Base-by-base conservation (phyloP, 2,113 vertebrate species). In the Periophthalmus modestus region DNA sequence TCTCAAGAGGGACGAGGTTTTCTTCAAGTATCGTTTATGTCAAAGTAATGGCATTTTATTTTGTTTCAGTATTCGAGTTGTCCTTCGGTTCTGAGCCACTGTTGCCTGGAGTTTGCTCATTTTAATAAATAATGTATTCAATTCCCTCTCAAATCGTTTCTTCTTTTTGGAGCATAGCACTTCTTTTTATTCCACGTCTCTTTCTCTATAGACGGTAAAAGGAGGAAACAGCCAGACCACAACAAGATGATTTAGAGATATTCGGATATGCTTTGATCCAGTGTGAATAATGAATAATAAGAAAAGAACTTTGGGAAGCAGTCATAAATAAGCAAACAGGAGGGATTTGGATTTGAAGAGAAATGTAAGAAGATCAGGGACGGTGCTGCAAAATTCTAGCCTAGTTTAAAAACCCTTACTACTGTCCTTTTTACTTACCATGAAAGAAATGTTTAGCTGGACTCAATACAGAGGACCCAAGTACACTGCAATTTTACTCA, bases 201-300 rank as follows among this genome's bases (percentile, higher is more conserved):
- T 68, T 55, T 68, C n/a, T 65, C 65, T 75, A n/a, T n/a, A 69
- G 58, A 58, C 2, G 21, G 36, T 73, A 71, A 68, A 48, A 33
- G 48, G 33, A 36, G 23, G 54, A 77, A 72, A 73, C 24, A 77
- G 16, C 58, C 18, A 18, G 78, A 81, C 66, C 55, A 71, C 78
- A 77, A 72, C 47, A 63, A 47, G 15, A 85, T 83, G 81, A 77
- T 83, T 83, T 71, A 57, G 69, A 81, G 46, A 67, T 48, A 67
- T 46, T 67, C 66, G 43, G 72, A 77, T 54, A 58, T 75, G 71
- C 83, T 87, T 85, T 89, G 86, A 87, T 88, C 75, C 68, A 12
- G 15, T 61, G 58, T 63, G 75, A 71, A 71, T 65, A 65, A 65
- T 82, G 78, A 79, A 80, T 82, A 87, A 88, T 68, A 36, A 43